phyloP scores from a whole-genome alignment of 2,797 vertebrate species.

The Uromys caudimaculatus region DNA sequence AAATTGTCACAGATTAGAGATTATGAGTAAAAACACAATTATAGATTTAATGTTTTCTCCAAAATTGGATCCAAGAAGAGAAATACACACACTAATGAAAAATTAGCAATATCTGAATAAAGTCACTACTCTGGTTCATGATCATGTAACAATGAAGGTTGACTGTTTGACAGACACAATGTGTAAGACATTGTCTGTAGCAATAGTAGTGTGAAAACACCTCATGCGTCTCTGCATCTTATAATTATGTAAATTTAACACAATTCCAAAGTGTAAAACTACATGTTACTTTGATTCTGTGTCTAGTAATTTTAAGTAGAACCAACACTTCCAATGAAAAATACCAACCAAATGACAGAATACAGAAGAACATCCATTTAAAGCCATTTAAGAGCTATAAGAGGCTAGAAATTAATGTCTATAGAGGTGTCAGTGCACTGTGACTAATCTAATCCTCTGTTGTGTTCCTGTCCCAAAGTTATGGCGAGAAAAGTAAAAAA shows the following conservation, averaged over 20 bases:
- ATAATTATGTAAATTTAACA: background rate
- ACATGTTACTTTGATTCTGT: background rate
- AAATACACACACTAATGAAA: background rate
- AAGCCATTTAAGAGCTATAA: background rate
- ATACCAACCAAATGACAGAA: background rate
- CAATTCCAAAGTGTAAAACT: background rate
- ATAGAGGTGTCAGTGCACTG: background rate
- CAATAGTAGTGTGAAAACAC: background rate
- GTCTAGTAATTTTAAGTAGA: background rate
- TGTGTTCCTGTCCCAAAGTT: background rate
- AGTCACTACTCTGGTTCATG: background rate
- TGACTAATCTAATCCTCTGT: background rate
- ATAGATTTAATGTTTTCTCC: background rate
- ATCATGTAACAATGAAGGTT: background rate
- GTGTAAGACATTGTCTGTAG: background rate
- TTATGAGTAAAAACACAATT: background rate
- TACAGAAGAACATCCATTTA: background rate
- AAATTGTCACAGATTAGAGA: background rate
- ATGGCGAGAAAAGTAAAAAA: background rate
- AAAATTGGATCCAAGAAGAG: background rate
- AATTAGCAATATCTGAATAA: background rate
- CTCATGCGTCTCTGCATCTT: background rate
- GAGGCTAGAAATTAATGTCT: background rate
- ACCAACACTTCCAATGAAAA: background rate
- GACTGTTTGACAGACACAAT: background rate